Base-by-base conservation (phyloP, 1,140 invertebrate species). In the Dinoponera quadriceps region DNA sequence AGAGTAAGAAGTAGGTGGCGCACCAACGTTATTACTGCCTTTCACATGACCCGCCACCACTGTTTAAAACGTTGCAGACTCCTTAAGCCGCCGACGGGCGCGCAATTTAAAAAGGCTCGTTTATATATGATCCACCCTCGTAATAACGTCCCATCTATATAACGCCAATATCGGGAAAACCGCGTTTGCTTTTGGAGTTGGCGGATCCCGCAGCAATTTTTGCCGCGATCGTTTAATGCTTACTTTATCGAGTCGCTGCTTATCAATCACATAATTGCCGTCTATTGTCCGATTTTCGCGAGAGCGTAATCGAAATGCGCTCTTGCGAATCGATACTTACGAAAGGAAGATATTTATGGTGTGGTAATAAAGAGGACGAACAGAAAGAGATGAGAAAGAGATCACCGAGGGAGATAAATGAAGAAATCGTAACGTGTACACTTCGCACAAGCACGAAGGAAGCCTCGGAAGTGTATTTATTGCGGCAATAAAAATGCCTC, bases 401-500 rank as follows among this genome's bases (percentile, higher is more conserved):
- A 44, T 1, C 4, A 9, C 3, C 2, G 33, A 33, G 33, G 9
- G 38, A 44, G 38, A 44, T 44, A 54, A 65, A 82, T 16, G 14
- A 57, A 57, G 29, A 73, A 81, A 59, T 22, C 5, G 22, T 49
- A 57, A 86, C 18, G 48, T 38, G 18, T 63, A 44, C 5, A 22
- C 29, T 71, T 69, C 7, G 22, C n/a, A 20, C n/a, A 33, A 73
- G 49, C n/a, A 49, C 3, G 54, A 14, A 38, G 38, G 18, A 63
- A 72, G 20, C 14, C 18, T 51, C 54, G n/a, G 57, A 55, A 1
- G 25, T 11, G 51, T 85, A 85, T 86, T 88, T 85, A 88, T 85
- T 85, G 84, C 16, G 25, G 68, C 80, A 87, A 88, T 89, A 90
- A 91, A 87, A 87, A 89, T 88, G 88, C 63, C 65, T 44, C 55